Evolutionary conservation across 2,888 invertebrate genomes (phyloP).

Genomic region (Dioctria linearis): DNA sequence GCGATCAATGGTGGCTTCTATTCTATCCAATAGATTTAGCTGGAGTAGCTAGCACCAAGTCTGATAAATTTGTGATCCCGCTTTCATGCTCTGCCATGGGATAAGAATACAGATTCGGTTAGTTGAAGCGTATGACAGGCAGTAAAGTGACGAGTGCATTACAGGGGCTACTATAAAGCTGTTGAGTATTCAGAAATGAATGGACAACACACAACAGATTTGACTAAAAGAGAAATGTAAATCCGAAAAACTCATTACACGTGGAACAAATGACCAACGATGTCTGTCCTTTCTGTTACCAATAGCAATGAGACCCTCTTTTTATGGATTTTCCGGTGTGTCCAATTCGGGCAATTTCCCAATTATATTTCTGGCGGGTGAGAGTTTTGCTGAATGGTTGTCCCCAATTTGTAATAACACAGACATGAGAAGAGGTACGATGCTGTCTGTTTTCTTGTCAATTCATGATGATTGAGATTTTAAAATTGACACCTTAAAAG

Average conservation of each 20-base stretch:
- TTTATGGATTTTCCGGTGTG: slow-evolving; percentile 14
- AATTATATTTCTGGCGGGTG: slow-evolving; percentile 36
- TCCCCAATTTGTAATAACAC: slow-evolving; percentile 48
- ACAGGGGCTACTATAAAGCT: slow-evolving; percentile 8
- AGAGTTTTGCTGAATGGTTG: not conserved
- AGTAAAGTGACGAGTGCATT: slow-evolving; percentile 21
- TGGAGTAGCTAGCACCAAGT: not conserved
- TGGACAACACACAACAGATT: slow-evolving; percentile 2
- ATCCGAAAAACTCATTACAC: slow-evolving; percentile 59
- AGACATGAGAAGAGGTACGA: slow-evolving; percentile 9
- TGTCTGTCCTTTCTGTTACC: not conserved
- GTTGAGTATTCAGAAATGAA: slow-evolving; percentile 8
- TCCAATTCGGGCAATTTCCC: slow-evolving; percentile 50
- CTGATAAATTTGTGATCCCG: slow-evolving; percentile 63
- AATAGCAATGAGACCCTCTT: not conserved
- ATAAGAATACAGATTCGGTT: not conserved
- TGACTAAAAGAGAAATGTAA: slow-evolving; percentile 47
- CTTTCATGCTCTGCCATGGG: not conserved
- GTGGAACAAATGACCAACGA: slow-evolving; percentile 45
- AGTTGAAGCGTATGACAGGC: slow-evolving; percentile 17
- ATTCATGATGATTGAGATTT: slow-evolving; percentile 30
- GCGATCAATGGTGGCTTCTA: not conserved
- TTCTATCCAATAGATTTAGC: not conserved
- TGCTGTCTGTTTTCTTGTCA: slow-evolving; percentile 18
- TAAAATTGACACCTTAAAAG: slow-evolving; percentile 40